phyloP scores from a whole-genome alignment of 2,888 invertebrate genomes.

The Thecocarcelia acutangulata region DNA sequence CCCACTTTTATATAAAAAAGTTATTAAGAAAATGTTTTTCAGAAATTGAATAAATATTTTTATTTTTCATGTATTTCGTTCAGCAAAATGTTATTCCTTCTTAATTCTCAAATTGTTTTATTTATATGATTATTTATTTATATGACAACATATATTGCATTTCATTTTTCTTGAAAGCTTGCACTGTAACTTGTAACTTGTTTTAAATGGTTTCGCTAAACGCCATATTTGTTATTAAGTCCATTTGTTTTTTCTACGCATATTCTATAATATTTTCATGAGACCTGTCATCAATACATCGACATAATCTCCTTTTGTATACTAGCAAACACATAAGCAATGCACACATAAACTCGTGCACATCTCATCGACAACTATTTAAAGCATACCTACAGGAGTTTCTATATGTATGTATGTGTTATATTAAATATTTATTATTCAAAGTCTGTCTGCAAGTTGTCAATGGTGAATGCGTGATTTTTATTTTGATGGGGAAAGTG shows the following conservation, averaged over 20 bases:
- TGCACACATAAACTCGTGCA: background rate
- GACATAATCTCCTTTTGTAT: conserved; percentile 23
- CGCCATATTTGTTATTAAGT: conserved; percentile 63
- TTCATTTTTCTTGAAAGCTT: no score
- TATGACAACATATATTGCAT: no score
- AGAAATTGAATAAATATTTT: no score
- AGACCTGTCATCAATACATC: conserved; percentile 43
- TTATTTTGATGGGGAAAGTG: background rate
- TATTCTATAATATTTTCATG: conserved; percentile 49
- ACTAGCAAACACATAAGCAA: background rate
- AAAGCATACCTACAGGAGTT: conserved; percentile 49
- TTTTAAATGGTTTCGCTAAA: conserved; percentile 21
- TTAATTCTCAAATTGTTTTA: no score
- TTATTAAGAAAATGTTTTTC: no score
- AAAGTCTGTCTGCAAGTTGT: conserved; percentile 23
- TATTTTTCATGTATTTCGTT: no score
- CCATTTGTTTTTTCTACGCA: conserved; percentile 52
- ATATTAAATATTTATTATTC: conserved; percentile 14
- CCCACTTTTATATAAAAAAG: background rate
- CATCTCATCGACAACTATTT: conserved; percentile 6
- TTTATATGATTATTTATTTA: no score
- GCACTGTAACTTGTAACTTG: conserved; percentile 10
- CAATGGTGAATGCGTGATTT: conserved; percentile 22
- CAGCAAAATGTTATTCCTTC: no score
- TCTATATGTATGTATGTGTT: background rate